These are phyloP conservation scores for Chascanopsetta lugubris DNA, from an alignment of 2,113 vertebrate species.

Conservation along the genomic window DNA sequence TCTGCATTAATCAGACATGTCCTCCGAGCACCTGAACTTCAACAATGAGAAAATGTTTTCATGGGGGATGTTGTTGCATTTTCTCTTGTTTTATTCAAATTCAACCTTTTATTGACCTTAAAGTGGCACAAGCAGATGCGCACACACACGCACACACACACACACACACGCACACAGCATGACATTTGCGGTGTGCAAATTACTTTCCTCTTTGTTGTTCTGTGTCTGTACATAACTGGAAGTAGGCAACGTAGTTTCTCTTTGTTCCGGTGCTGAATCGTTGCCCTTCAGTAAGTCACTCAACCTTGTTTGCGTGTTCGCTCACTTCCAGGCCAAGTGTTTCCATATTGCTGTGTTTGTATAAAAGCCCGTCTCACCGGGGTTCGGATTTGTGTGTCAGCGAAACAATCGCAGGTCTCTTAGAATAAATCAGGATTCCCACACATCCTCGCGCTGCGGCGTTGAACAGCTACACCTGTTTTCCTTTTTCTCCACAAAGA, in stretches of 20 bases:
- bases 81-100: conserved; percentile 37
- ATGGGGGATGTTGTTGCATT: background rate
- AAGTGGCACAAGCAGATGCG: background rate
- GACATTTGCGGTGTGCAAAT: conserved; percentile 43
- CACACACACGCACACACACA: background rate
- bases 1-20: too few species aligned
- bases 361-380: conserved; percentile 42
- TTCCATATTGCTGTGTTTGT: conserved; percentile 46
- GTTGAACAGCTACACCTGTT: conserved; percentile 30
- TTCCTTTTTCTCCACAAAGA: conserved; percentile 10
- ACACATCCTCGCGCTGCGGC: background rate
- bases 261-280: conserved; percentile 17
- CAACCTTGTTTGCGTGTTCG: conserved; percentile 44
- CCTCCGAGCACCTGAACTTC: background rate
- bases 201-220: background rate
- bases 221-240: conserved; percentile 14
- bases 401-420: conserved; percentile 42
- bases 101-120: conserved; percentile 37
- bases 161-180: conserved; percentile 11
- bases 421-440: conserved; percentile 42
- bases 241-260: conserved; percentile 25
- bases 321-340: conserved; percentile 37
- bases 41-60: background rate
- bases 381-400: conserved; percentile 43
- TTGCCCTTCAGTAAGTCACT: conserved; percentile 54